These are phyloP conservation scores for Hormiphora californensis DNA, from an alignment of 37 sponge, comb jelly and placozoan species.

Conservation along the genomic window DNA sequence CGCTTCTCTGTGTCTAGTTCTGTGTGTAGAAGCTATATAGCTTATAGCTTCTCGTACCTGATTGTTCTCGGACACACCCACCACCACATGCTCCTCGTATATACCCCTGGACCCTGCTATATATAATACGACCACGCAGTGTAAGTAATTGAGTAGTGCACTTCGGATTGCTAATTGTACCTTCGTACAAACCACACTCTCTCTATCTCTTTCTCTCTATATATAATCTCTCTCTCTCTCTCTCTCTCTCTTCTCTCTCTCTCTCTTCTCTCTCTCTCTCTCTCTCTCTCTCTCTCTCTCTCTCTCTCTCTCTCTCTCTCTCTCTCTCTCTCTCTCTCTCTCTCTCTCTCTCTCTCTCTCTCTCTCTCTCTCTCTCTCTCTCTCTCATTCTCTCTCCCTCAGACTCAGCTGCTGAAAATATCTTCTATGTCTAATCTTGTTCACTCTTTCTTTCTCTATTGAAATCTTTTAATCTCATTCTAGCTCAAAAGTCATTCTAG, in stretches of 20 bases:
- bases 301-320: neutral
- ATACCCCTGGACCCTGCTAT: too few species aligned
- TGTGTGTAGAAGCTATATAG: too few species aligned
- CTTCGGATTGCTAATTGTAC: too few species aligned
- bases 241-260: neutral
- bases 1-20: too few species aligned
- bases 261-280: neutral
- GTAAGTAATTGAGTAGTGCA: too few species aligned
- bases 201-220: neutral
- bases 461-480: too few species aligned
- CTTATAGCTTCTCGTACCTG: too few species aligned
- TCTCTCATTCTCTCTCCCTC: neutral
- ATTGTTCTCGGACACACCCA: too few species aligned
- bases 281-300: neutral
- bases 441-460: neutral
- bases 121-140: too few species aligned
- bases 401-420: neutral
- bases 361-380: neutral
- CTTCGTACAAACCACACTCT: too few species aligned
- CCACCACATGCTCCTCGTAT: too few species aligned
- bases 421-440: neutral
- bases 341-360: neutral
- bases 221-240: neutral
- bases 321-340: neutral
- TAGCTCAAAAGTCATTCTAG: too few species aligned